Evolutionary conservation across 2,888 invertebrate species (phyloP).

Genomic region (Scaeva pyrastri): DNA sequence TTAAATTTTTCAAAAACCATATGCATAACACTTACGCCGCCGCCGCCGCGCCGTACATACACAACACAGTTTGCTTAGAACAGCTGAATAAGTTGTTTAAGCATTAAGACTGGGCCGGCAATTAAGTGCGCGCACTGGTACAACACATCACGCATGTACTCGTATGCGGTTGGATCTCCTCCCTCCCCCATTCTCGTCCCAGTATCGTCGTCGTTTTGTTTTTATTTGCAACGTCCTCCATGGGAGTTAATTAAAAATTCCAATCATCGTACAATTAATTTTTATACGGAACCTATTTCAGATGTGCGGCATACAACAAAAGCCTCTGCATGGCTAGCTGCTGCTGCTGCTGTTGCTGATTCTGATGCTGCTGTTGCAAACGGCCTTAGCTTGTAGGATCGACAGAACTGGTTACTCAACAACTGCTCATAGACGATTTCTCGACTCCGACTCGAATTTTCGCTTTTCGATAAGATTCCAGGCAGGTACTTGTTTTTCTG

Average conservation of each 20-base stretch:
- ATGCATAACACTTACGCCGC: background rate
- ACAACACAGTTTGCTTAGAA: conserved; percentile 35
- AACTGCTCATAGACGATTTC: conserved; percentile 57
- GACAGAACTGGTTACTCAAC: conserved; percentile 71
- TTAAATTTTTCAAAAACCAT: conserved; percentile 49
- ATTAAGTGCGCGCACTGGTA: conserved; percentile 36
- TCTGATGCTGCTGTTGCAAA: conserved; percentile 22
- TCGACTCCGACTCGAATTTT: conserved; percentile 66
- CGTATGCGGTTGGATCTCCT: conserved; percentile 44
- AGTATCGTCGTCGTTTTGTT: conserved; percentile 34
- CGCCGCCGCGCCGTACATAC: no score
- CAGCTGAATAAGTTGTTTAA: conserved; percentile 45
- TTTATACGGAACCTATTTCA: conserved; percentile 70
- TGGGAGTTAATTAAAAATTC: conserved; percentile 76
- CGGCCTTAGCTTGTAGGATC: conserved; percentile 49
- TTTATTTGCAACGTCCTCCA: conserved; percentile 43
- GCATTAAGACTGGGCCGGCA: conserved; percentile 34
- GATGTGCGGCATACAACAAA: conserved; percentile 74
- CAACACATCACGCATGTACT: conserved; percentile 59
- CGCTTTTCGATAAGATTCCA: conserved; percentile 69
- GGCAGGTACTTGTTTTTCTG: conserved; percentile 53
- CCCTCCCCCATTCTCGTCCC: conserved; percentile 16
- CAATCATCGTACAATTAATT: conserved; percentile 75
- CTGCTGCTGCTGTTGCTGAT: background rate
- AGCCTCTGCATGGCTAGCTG: conserved; percentile 40